Conservation (phyloP, 2,113 vertebrate species). For the Megaceryle torquata region DNA sequence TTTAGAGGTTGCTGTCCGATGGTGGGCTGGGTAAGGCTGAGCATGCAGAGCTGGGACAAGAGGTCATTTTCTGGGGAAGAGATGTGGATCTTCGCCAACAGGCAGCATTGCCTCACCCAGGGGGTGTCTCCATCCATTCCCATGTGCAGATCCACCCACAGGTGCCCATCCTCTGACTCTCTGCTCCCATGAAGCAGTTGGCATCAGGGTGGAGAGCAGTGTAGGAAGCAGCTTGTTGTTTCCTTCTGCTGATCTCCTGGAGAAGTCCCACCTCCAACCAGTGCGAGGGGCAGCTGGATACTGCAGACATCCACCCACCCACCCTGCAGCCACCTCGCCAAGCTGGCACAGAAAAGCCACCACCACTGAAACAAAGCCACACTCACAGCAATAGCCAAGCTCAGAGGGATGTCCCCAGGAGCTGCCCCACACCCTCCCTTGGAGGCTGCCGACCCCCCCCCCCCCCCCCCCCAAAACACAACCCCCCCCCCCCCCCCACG, state of each 20-base stretch:
- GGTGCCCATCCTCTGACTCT: fast-evolving
- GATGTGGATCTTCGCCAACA: fast-evolving
- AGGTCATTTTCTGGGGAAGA: not conserved
- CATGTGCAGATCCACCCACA: fast-evolving
- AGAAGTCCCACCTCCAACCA: not conserved
- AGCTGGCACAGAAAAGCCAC: not conserved
- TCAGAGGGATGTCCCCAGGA: fast-evolving
- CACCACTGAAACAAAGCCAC: constrained; percentile 18
- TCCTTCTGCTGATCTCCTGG: not conserved
- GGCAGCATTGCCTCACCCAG: fast-evolving
- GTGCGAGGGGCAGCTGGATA: fast-evolving
- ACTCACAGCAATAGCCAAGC: not conserved
- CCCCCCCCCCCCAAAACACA: too few species aligned
- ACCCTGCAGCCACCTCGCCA: fast-evolving
- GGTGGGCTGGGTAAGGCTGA: not conserved
- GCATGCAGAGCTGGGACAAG: fast-evolving
- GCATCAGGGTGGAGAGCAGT: fast-evolving
- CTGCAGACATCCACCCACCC: not conserved
- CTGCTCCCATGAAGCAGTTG: fast-evolving
- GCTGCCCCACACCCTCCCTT: fast-evolving
- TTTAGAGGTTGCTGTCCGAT: fast-evolving
- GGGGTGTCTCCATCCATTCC: not conserved
- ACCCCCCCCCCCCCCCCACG: too few species aligned
- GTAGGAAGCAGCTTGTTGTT: fast-evolving
- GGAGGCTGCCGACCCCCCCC: not conserved